Evolutionary conservation across 2,888 invertebrate genomes (phyloP), one percentile per base, ranked within the genome.

Genomic region (Eupeodes latifasciatus): DNA sequence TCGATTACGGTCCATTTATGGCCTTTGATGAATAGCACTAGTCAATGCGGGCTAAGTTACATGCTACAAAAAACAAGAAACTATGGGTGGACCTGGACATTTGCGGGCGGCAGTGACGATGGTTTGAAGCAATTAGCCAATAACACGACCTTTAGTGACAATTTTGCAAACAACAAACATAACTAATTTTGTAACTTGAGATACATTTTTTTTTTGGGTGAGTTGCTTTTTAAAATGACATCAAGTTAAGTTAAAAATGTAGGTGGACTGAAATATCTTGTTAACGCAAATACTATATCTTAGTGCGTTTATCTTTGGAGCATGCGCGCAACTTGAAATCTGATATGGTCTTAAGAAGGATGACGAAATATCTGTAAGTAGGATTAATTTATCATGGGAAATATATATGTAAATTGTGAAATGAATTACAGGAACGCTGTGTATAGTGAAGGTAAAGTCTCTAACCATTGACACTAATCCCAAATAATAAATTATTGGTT

Each of bases 1-100:
- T 87, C 76, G 77, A 87, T 87, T 87, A 77, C 77, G 62, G 76
- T 66, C 87, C 80, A 84, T 84, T 87, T 83, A 84, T 77, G 80
- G 83, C 5, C 71, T 80, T 72, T 87, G 87, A 87, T 87, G 76
- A 67, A 87, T 87, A 77, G 87, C 66, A 64, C 77, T 59, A 40
- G 72, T 61, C 64, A 64, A 57, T 82, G 71, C 16, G 40, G 36
- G 66, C 36, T 67, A 66, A 27, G 16, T 14, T 4, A 27, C 27
- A 27, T 27, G 27, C 53, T 64, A 12, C 11, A 53, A n/a, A 16
- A 2, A 1, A 40, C 9, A 5, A 10, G 40, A 16, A 44, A 27
- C 27, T 27, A 27, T 27, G 27, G 27, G 27, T 27, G 27, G 27
- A 27, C 27, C 27, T 27, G 27, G 27, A 53, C 51, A 51, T 53